Conservation (phyloP, 2,113 vertebrate genomes). For the Cranoglanis bouderius region DNA sequence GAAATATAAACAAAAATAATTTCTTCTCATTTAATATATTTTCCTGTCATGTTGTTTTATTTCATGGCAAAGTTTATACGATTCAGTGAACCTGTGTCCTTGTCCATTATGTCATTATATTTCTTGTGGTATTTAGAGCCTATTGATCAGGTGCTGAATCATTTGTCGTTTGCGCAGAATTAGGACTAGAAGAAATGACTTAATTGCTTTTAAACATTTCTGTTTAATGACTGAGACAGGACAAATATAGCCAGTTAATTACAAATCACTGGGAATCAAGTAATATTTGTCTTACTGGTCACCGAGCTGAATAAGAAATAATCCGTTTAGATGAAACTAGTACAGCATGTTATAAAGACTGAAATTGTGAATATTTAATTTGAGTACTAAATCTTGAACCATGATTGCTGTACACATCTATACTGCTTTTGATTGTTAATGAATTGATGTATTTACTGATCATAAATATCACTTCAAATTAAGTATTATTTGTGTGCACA, state of each 20-base stretch:
- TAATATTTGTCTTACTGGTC: conserved; percentile 9
- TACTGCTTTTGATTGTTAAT: neutral
- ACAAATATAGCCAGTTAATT: conserved; percentile 19
- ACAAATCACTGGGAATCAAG: neutral
- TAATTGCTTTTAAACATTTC: conserved; percentile 32
- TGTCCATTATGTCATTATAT: conserved; percentile 18
- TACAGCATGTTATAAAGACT: neutral
- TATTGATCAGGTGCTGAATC: conserved; percentile 22
- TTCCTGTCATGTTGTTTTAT: conserved; percentile 27
- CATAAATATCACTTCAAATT: neutral
- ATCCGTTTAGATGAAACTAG: neutral
- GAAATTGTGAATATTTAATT: neutral
- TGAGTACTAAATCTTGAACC: neutral
- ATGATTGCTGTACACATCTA: neutral
- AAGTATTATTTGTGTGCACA: neutral
- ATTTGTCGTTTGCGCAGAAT: conserved; percentile 38
- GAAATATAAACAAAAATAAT: neutral
- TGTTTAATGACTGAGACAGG: conserved; percentile 33
- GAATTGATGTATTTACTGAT: neutral
- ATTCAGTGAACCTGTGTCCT: neutral
- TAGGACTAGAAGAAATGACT: conserved; percentile 32
- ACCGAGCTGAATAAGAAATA: neutral
- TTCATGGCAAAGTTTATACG: neutral
- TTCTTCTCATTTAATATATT: neutral
- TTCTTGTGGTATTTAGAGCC: conserved; percentile 30